Base-by-base conservation (phyloP, 2,797 vertebrate genomes). In the Sebastiscus tertius region DNA sequence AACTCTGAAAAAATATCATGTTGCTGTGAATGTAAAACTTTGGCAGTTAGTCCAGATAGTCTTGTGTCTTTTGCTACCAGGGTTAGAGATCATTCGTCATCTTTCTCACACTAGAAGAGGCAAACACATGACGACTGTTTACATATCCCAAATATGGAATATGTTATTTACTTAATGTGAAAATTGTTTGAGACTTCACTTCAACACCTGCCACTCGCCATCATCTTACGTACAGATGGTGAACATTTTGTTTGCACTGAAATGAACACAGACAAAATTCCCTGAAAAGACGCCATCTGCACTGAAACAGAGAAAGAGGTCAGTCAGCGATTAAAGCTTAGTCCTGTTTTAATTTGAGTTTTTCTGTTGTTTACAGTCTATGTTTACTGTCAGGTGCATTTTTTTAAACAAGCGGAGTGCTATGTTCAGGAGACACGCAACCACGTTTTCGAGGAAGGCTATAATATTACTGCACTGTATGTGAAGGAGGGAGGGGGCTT, bases 381-480 rank as follows among this genome's bases (percentile, higher is more conserved):
- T 26, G 59, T 82, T 82, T 71, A 72, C 27, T 0, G 46, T 63
- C n/a, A 14, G 14, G 29, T 42, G 7, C 6, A 55, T 52, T 77
- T 62, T 62, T 39, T 0, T 39, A 39, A 39, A 39, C 36, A 39
- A 54, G 63, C 4, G 1, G 22, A 4, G 22, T 1, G 14, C n/a
- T 20, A 14, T 5, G 5, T 65, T 73, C 24, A 36, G 59, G 6
- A 36, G 42, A 67, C 29, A 67, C 1, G 22, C 39, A 16, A 22
- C 16, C 4, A 12, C 1, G 20, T 73, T 72, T 87, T 89, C 20
- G 0, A 91, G 71, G 72, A 89, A 82, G 65, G 67, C 42, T 83
- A 74, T 75, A 77, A 33, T 46, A 29, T 85, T 88, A 81, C 84
- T 52, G 18, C 42, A 46, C 1, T 58, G 55, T 60, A 75, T 73